These are phyloP conservation scores for Nettapus auritus DNA, from an alignment of 2,113 vertebrate species.

Conservation along the genomic window DNA sequence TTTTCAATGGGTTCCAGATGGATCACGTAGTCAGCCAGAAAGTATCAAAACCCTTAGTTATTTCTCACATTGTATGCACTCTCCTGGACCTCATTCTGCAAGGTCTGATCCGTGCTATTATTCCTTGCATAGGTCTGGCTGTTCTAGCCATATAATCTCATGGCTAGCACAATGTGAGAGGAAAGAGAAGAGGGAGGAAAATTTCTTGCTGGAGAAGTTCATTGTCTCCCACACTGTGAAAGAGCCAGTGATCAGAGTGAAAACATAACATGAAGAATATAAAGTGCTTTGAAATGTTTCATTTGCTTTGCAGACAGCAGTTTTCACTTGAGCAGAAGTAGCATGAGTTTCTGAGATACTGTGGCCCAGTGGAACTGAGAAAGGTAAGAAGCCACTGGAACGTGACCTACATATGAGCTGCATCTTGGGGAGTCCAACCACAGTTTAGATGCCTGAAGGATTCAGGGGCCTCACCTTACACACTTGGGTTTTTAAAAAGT, in stretches of 20 bases:
- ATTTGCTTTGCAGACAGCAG: neutral
- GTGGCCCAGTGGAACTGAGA: neutral
- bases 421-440: neutral
- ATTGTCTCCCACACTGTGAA: neutral
- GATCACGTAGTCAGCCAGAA: neutral
- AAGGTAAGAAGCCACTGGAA: neutral
- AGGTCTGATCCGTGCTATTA: neutral
- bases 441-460: neutral
- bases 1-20: neutral
- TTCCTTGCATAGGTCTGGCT: neutral
- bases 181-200: neutral
- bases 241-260: neutral
- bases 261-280: neutral
- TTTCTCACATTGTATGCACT: neutral
- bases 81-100: neutral
- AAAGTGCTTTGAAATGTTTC: neutral
- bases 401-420: neutral
- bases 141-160: neutral
- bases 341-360: neutral
- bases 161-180: rapidly evolving
- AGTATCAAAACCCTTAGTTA: neutral
- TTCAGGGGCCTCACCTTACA: neutral
- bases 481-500: neutral
- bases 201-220: neutral
- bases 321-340: neutral